These are phyloP conservation scores for Emys orbicularis DNA, from an alignment of 2,797 vertebrate genomes.

Conservation along the genomic window DNA sequence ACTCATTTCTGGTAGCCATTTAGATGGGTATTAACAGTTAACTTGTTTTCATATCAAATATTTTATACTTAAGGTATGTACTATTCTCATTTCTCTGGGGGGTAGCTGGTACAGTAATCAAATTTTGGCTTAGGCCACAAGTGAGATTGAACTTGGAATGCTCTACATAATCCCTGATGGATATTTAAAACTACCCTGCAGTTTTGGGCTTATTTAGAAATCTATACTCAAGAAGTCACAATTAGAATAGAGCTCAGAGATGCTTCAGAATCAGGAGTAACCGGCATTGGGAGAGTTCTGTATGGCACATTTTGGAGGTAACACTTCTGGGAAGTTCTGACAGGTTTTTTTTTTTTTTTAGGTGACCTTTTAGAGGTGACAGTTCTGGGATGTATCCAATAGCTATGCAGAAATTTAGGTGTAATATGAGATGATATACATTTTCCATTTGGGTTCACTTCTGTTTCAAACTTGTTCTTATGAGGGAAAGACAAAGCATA, in stretches of 20 bases:
- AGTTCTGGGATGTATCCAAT: neutral
- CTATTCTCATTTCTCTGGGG: neutral
- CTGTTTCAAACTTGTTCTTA: neutral
- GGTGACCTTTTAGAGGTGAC: neutral
- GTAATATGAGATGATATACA: neutral
- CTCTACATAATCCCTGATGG: neutral
- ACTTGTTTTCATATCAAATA: neutral
- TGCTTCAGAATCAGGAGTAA: neutral
- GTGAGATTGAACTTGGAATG: neutral
- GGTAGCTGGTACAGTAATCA: neutral
- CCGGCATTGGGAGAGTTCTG: neutral
- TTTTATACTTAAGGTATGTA: neutral
- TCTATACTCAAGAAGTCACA: neutral
- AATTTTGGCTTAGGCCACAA: neutral
- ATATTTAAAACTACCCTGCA: neutral
- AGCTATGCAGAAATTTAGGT: neutral
- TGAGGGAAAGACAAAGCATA: neutral
- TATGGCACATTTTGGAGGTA: neutral
- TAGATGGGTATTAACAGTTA: neutral
- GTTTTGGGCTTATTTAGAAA: neutral
- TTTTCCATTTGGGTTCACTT: neutral
- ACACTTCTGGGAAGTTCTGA: neutral
- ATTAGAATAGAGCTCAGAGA: neutral
- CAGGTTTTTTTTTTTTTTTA: neutral
- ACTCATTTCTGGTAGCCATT: neutral